Base-by-base conservation (phyloP, 2,113 vertebrate species). In the Rhinogobius similis region DNA sequence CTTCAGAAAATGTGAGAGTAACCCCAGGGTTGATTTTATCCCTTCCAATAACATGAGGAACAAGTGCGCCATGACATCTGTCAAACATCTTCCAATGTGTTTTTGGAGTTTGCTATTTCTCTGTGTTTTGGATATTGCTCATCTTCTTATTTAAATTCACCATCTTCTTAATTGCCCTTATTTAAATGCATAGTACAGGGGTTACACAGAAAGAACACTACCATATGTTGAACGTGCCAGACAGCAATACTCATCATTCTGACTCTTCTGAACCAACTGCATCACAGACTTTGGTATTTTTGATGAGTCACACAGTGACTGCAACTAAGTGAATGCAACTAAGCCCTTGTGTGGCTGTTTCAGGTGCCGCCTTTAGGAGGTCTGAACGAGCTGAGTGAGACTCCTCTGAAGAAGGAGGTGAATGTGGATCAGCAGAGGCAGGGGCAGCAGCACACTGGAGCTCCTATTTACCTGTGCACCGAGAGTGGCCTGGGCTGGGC, bases 401-500 rank as follows among this genome's bases (percentile, higher is more conserved):
- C 93, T 0, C 91, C 95, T 0, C 82, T 94, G 0, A 96, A 96
- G 24, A 96, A 94, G 87, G 95, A 96, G 66, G 80, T 96, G 52
- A 90, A 96, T 71, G 55, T 95, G 82, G 95, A 96, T 14, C 85
- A 93, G 4, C 94, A 93, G 66, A 86, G 86, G 68, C 91, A 91
- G 74, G 88, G 80, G 16, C 86, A 91, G 73, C 87, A 87, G 63
- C 87, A 82, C 14, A 68, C 82, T 11, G 81, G 79, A 4, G 88
- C 92, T 5, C 96, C 96, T 0, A 94, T 99, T 65, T 99, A 98
- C 90, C 90, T 98, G 92, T 98, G 96, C 79, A 95, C 96, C 0
- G 97, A 99, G 83, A 96, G 95, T 58, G 94, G 94, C 78, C 89
- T 98, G 82, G 93, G 95, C 0, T 97, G 96, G 95, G 90, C 96